Evolutionary conservation across 2,888 invertebrate species (phyloP).

Genomic region (Hymenopus coronatus): DNA sequence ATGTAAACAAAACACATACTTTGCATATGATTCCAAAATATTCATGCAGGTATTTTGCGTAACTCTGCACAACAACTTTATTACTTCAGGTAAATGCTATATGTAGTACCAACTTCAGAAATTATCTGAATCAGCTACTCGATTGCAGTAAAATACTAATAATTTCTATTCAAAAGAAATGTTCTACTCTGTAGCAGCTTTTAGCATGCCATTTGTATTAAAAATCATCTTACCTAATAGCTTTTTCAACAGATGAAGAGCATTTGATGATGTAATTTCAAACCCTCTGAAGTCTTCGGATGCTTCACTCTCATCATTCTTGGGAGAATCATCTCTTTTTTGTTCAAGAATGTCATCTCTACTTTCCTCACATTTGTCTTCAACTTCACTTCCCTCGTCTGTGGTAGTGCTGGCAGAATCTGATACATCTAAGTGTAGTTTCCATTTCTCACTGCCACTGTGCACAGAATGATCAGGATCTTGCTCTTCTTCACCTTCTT

Average conservation of each 20-base stretch:
- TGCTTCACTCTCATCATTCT: background rate
- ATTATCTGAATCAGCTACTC: too few relatives aligned
- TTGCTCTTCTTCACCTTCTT: background rate
- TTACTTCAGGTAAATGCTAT: too few relatives aligned
- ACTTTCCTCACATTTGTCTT: background rate
- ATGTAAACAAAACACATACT: too few relatives aligned
- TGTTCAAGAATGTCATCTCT: background rate
- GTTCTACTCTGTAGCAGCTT: too few relatives aligned
- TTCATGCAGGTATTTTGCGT: too few relatives aligned
- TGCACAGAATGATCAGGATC: background rate
- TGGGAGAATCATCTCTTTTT: background rate
- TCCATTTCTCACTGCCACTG: background rate
- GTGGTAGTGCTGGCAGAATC: conserved; percentile 6
- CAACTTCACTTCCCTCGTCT: conserved; percentile 10
- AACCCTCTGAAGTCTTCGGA: background rate
- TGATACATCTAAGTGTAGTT: background rate
- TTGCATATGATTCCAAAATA: too few relatives aligned
- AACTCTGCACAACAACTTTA: too few relatives aligned
- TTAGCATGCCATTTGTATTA: background rate
- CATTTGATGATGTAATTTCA: background rate
- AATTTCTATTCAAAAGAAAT: too few relatives aligned
- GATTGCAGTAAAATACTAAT: too few relatives aligned
- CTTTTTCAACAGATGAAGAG: background rate
- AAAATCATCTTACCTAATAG: background rate
- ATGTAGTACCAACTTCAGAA: too few relatives aligned